Conservation (phyloP, 2,888 invertebrate species). For the Hermaeophaga mercurialis region DNA sequence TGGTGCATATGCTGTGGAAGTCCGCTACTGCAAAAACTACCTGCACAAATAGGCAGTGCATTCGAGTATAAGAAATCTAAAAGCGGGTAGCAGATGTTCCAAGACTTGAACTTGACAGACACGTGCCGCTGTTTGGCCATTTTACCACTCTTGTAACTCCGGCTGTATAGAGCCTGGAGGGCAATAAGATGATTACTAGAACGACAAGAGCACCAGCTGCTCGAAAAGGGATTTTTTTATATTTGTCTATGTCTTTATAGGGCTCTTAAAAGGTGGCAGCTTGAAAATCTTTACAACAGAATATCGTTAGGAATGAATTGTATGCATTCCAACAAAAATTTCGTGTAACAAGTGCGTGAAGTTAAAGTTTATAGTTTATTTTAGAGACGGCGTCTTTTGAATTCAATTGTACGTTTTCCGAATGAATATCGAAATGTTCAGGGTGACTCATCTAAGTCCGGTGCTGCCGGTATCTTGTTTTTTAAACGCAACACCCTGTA, state of each 20-base stretch:
- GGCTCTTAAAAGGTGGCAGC: background rate
- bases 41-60: conserved; percentile 17
- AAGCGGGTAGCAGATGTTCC: conserved; percentile 25
- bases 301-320: no score
- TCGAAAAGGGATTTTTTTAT: conserved; percentile 1
- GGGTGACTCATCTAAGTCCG: no score
- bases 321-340: no score
- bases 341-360: no score
- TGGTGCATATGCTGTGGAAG: background rate
- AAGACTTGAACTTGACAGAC: conserved; percentile 11
- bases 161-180: background rate
- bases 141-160: background rate
- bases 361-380: no score
- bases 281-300: background rate
- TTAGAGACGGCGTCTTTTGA: no score
- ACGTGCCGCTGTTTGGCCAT: conserved; percentile 4
- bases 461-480: no score
- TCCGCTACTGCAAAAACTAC: conserved; percentile 21
- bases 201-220: conserved; percentile 11
- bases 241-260: background rate
- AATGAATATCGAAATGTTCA: no score
- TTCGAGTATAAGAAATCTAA: conserved; percentile 14
- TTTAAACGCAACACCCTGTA: no score
- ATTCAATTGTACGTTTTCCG: no score
- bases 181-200: conserved; percentile 13